These are phyloP conservation scores for Ptychodera flava DNA, from an alignment of 35 echinoderm and acorn worm species.

Conservation along the genomic window DNA sequence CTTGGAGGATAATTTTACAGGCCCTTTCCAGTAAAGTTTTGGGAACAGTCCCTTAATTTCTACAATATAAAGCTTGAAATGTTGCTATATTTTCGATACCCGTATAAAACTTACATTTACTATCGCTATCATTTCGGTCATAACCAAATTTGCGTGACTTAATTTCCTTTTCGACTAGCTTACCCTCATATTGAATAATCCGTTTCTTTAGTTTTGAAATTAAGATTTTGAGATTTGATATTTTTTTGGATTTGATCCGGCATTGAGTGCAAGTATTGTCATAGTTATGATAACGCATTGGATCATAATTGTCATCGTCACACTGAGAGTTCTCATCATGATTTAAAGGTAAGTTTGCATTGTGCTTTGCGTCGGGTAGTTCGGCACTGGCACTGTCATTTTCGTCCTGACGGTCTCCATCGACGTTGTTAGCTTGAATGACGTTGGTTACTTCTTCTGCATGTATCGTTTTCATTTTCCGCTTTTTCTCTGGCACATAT, in stretches of 20 bases:
- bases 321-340: too few species aligned
- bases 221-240: not conserved
- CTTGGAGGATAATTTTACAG: not conserved
- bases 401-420: too few species aligned
- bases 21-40: not conserved
- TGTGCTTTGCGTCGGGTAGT: too few species aligned
- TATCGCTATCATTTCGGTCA: not conserved
- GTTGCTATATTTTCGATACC: not conserved
- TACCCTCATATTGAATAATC: not conserved
- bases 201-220: not conserved
- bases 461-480: not conserved
- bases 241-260: not conserved
- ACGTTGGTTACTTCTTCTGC: not conserved
- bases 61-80: not conserved
- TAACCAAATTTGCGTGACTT: not conserved
- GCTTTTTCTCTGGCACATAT: not conserved
- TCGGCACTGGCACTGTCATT: too few species aligned
- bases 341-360: too few species aligned
- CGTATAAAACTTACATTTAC: not conserved
- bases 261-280: not conserved
- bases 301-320: too few species aligned
- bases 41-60: not conserved
- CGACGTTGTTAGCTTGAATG: not conserved
- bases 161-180: not conserved
- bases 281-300: not conserved